Evolutionary conservation across 2,113 vertebrate genomes (phyloP).

Genomic region (Crotalus viridis): DNA sequence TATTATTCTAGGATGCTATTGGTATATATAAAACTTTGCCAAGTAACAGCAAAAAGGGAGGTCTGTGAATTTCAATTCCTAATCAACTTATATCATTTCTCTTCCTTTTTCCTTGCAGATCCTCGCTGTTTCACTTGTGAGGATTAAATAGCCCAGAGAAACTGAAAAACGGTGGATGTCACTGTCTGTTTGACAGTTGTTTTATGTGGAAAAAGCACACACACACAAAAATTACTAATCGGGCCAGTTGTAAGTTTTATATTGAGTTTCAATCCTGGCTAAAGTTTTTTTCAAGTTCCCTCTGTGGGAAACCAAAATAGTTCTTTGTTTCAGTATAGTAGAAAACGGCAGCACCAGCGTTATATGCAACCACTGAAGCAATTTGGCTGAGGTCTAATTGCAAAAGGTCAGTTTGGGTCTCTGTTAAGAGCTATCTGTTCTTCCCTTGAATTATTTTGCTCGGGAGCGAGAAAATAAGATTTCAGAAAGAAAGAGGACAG

Average conservation of each 20-base stretch:
- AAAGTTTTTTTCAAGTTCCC: neutral
- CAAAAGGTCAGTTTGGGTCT: neutral
- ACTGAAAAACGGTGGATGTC: neutral
- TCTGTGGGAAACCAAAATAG: neutral
- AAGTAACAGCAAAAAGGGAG: neutral
- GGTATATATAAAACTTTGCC: neutral
- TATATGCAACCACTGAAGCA: neutral
- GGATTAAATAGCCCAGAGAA: neutral
- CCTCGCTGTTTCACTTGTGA: neutral
- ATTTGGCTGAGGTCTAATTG: neutral
- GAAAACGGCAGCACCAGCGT: neutral
- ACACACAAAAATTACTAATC: neutral
- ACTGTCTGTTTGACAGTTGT: neutral
- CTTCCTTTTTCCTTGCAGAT: neutral
- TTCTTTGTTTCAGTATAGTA: neutral
- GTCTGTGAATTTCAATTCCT: neutral
- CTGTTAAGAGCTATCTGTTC: neutral
- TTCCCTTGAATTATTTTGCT: neutral
- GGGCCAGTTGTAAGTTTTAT: neutral
- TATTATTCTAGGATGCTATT: neutral
- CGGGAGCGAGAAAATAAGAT: neutral
- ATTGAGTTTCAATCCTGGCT: neutral
- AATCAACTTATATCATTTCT: neutral
- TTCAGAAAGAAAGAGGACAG: neutral
- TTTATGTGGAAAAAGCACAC: neutral